Conservation (phyloP, 1,140 invertebrate species). For the Tachypleus tridentatus region DNA sequence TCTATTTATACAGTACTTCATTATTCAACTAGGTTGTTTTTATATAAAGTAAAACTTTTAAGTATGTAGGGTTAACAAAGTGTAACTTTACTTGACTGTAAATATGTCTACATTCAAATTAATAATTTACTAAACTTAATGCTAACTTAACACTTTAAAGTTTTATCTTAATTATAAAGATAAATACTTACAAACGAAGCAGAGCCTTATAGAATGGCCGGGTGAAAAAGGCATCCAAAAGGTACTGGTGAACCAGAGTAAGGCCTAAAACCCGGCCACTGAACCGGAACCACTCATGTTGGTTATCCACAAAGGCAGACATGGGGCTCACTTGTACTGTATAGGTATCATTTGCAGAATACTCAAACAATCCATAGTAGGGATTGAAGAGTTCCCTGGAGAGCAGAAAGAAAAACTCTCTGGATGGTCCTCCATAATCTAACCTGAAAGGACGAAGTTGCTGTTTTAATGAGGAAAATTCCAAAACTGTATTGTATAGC, state of each 20-base stretch:
- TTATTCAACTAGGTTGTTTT: too few species aligned
- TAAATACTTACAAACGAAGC: slow-evolving; percentile 53
- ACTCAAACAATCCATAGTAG: slow-evolving; percentile 96
- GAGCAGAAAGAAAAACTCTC: slow-evolving; percentile 94
- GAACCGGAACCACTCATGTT: slow-evolving; percentile 95
- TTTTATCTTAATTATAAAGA: background rate
- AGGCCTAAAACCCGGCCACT: slow-evolving; percentile 85
- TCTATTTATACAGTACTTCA: too few species aligned
- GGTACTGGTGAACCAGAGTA: slow-evolving; percentile 88
- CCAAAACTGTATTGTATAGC: too few species aligned
- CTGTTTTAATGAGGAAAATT: too few species aligned
- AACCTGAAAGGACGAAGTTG: slow-evolving; percentile 36
- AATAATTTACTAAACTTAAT: too few species aligned
- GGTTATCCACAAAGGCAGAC: slow-evolving; percentile 95
- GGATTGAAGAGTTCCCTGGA: slow-evolving; percentile 95
- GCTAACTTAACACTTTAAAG: too few species aligned
- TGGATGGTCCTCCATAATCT: slow-evolving; percentile 90
- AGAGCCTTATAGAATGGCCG: slow-evolving; percentile 93
- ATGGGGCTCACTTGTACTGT: slow-evolving; percentile 95
- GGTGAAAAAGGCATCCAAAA: slow-evolving; percentile 94
- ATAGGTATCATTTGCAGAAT: slow-evolving; percentile 94
- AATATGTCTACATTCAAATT: background rate
- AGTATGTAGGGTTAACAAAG: too few species aligned
- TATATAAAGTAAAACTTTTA: too few species aligned
- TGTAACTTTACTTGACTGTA: background rate